Evolutionary conservation across 2,888 invertebrate species (phyloP), one percentile per base, ranked within the genome.

Genomic region (Neelides folsomi): DNA sequence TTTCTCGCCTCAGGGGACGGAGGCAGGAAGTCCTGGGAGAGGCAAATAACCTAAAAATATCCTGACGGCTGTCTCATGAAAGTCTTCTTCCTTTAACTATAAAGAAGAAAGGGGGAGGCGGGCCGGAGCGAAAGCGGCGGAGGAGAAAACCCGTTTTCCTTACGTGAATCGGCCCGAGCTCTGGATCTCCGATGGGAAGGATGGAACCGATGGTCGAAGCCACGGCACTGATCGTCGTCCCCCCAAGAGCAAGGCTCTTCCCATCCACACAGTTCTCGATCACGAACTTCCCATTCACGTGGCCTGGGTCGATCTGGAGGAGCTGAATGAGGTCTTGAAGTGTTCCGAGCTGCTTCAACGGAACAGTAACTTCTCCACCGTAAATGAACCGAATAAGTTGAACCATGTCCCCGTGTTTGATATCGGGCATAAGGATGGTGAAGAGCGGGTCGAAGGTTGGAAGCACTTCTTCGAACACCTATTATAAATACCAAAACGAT

Each of bases 331-430:
- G 51, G 51, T 64, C 64, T 47, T 64, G 64, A 6, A 64, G 55
- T n/a, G 59, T 62, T 6, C 64, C 64, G 13, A 64, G 52, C 42
- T 64, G 62, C 49, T 62, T 62, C 37, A 64, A 51, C 27, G 64
- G 64, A 27, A 64, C 64, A 18, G 60, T 61, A 5, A 64, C 64
- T 44, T 64, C 64, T 18, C 64, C 64, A 20, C 64, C 64, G 41
- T 64, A 64, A 16, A 64, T 59, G 55, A 64, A 64, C 7, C 59
- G 55, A 43, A 62, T 52, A n/a, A 64, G 47, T 10, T 60, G 54
- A n/a, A 62, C 51, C 64, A 64, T 62, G 52, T 64, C 64, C 16
- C 46, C 37, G 48, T 62, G 60, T 38, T 59, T 60, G 9, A 64
- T 59, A 45, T 64, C 64, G 9, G 64, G 64, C 40, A 64, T 52